Evolutionary conservation across 2,797 vertebrate genomes (phyloP).

Genomic region (Cephalopachus bancanus): DNA sequence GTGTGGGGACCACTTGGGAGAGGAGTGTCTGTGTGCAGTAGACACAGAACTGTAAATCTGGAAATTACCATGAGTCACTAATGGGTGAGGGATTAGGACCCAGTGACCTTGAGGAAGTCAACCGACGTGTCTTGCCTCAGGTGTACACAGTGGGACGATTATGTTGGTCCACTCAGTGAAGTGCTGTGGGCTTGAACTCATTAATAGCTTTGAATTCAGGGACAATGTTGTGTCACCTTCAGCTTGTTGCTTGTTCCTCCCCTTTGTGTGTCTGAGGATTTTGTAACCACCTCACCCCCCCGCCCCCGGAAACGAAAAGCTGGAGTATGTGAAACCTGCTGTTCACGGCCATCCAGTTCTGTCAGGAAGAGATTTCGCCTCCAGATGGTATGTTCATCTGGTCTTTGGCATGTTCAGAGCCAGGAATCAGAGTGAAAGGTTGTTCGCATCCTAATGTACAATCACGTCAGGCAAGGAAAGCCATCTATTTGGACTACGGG

Average conservation of each 20-base stretch:
- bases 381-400: background rate
- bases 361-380: background rate
- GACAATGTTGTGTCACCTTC: background rate
- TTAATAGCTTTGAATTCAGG: background rate
- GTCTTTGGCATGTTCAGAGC: conserved; percentile 15
- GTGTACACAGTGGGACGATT: background rate
- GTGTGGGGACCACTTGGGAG: conserved; percentile 7
- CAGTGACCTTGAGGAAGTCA: background rate
- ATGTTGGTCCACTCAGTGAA: background rate
- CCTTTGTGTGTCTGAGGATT: background rate
- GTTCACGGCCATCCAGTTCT: background rate
- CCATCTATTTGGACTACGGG: conserved; percentile 66
- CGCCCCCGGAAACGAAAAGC: conserved; percentile 55
- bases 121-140: background rate
- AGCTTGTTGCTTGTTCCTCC: background rate
- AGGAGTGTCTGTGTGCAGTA: background rate
- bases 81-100: background rate
- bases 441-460: conserved; percentile 59
- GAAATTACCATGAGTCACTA: conserved; percentile 8
- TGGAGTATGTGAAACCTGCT: background rate
- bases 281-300: background rate
- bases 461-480: conserved; percentile 45
- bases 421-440: conserved; percentile 25
- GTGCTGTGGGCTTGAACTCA: background rate
- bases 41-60: background rate